Evolutionary conservation across 1,140 invertebrate species (phyloP).

Genomic region (Zaprionus ghesquierei): DNA sequence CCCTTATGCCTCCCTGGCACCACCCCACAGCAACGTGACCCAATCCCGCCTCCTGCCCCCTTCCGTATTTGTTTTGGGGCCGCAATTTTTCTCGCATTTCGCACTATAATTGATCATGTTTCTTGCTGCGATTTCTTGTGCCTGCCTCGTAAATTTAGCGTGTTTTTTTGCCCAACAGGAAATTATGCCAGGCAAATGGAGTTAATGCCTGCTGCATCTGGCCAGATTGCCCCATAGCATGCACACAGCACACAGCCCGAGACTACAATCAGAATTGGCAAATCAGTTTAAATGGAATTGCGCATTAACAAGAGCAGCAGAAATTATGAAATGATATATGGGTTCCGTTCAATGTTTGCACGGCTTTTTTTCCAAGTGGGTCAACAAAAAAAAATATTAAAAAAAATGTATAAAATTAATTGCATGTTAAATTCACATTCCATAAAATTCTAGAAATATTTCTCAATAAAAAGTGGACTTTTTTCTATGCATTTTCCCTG

Average conservation of each 20-base stretch:
- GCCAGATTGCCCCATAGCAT: constrained; percentile 29
- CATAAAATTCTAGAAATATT: background rate
- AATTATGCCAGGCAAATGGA: constrained; percentile 57
- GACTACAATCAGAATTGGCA: constrained; percentile 18
- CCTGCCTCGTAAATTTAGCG: constrained; percentile 57
- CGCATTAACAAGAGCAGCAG: background rate
- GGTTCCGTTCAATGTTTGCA: background rate
- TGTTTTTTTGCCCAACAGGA: constrained; percentile 56
- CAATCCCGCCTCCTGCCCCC: background rate
- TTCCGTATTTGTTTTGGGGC: constrained; percentile 47
- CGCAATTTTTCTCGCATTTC: constrained; percentile 54
- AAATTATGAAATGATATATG: background rate
- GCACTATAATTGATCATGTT: constrained; percentile 78
- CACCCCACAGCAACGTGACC: background rate
- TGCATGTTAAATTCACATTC: background rate
- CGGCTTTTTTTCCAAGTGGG: too few species aligned
- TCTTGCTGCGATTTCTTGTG: constrained; percentile 46
- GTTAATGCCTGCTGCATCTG: constrained; percentile 32
- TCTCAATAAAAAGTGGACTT: background rate
- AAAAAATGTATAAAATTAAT: background rate
- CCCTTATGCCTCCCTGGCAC: too few species aligned
- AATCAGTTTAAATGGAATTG: background rate
- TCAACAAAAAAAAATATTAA: background rate
- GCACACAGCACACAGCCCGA: background rate
- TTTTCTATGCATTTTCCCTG: background rate